Evolutionary conservation across 2,797 vertebrate genomes (phyloP).

Genomic region (Mormyrus hasselquistii): DNA sequence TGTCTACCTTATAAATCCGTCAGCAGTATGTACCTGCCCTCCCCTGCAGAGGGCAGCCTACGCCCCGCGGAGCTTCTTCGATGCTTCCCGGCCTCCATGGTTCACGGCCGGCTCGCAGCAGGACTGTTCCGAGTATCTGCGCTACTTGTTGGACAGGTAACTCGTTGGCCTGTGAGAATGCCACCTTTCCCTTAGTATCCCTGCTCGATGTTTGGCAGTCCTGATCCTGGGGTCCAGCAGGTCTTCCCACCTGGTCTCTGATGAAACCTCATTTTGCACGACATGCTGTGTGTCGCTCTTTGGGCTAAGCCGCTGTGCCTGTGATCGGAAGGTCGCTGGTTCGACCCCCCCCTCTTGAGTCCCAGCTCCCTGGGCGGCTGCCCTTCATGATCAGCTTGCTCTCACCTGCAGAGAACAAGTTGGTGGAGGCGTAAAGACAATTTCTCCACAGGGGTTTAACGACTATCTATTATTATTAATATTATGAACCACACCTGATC

Average conservation of each 20-base stretch:
- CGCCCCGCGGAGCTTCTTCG: constrained; percentile 86
- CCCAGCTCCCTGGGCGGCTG: background rate
- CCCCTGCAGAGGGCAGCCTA: constrained; percentile 83
- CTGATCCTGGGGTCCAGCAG: background rate
- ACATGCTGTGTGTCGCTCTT: background rate
- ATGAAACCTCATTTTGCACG: background rate
- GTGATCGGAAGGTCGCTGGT: background rate
- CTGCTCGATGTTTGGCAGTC: background rate
- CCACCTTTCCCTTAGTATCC: background rate
- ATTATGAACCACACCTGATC: background rate
- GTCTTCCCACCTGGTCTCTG: background rate
- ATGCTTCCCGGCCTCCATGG: constrained; percentile 93
- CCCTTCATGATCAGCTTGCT: background rate
- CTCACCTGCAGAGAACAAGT: background rate
- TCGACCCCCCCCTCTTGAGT: background rate
- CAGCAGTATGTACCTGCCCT: background rate
- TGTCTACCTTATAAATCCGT: background rate
- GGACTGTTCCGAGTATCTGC: constrained; percentile 95
- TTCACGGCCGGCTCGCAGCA: constrained; percentile 90
- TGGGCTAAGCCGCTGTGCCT: background rate
- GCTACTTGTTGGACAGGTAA: constrained; percentile 94
- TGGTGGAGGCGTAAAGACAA: background rate
- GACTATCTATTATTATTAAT: background rate
- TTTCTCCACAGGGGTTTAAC: background rate
- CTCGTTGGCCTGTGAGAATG: background rate